phyloP scores from a whole-genome alignment of 2,888 invertebrate genomes.

The Acleris holmiana region DNA sequence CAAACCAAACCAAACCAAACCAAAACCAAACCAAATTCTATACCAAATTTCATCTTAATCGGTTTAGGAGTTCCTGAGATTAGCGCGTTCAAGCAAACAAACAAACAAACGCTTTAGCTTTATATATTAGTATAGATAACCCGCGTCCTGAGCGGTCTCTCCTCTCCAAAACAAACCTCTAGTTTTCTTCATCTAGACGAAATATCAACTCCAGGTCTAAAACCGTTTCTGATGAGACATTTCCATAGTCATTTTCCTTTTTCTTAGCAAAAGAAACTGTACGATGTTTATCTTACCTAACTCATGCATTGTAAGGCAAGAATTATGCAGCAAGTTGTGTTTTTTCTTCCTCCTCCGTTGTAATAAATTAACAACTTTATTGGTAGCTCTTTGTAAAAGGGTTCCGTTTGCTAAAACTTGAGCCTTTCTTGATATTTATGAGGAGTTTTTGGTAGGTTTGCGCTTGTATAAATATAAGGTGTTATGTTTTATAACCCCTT shows the following conservation, averaged over 20 bases:
- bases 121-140: no score
- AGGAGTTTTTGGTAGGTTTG: slow-evolving; percentile 16
- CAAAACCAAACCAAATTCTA: no score
- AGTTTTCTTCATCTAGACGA: no score
- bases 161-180: no score
- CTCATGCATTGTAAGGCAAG: slow-evolving; percentile 32
- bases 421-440: slow-evolving; percentile 30
- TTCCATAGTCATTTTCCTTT: slow-evolving; percentile 4
- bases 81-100: no score
- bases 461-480: slow-evolving; percentile 9
- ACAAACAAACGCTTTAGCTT: no score
- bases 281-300: slow-evolving; percentile 22
- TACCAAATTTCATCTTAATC: no score
- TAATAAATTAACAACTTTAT: slow-evolving; percentile 62
- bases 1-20: no score
- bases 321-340: slow-evolving; percentile 50
- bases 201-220: no score
- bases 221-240: no score
- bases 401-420: slow-evolving; percentile 26
- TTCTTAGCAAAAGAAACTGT: slow-evolving; percentile 14
- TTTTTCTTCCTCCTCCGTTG: slow-evolving; percentile 37
- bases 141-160: no score
- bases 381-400: slow-evolving; percentile 49
- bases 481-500: slow-evolving; percentile 1
- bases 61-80: no score